These are phyloP conservation scores for Heliornis fulica DNA, from an alignment of 2,113 vertebrate genomes.

Conservation along the genomic window DNA sequence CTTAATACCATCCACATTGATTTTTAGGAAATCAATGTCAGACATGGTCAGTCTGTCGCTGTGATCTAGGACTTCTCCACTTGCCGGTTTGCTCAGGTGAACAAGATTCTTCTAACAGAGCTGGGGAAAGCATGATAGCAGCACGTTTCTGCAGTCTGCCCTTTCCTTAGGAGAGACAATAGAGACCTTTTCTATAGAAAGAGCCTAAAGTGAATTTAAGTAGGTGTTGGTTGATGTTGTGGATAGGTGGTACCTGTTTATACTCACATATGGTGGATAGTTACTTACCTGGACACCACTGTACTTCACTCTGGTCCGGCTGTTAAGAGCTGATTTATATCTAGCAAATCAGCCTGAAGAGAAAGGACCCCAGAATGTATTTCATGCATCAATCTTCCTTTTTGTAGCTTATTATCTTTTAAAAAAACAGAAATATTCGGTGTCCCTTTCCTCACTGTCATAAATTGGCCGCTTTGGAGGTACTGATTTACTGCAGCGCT, in stretches of 20 bases:
- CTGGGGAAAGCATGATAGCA: not conserved
- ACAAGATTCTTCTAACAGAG: fast-evolving
- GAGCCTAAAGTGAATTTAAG: not conserved
- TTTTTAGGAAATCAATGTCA: not conserved
- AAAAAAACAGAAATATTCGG: not conserved
- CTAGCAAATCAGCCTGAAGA: not conserved
- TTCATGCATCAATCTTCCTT: not conserved
- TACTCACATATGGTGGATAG: fast-evolving
- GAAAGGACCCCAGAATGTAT: not conserved
- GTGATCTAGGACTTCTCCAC: not conserved
- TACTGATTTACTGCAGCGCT: not conserved
- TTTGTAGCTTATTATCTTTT: not conserved
- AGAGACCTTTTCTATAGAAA: not conserved
- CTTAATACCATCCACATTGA: not conserved
- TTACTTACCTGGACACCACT: not conserved
- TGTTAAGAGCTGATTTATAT: not conserved
- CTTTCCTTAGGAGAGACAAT: not conserved
- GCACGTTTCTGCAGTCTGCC: not conserved
- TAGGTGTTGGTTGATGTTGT: fast-evolving
- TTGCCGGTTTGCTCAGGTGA: not conserved
- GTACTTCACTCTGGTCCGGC: not conserved
- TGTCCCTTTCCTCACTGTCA: not conserved
- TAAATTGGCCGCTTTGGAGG: not conserved
- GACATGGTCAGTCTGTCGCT: fast-evolving
- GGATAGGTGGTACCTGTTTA: not conserved